phyloP scores from a whole-genome alignment of 2,113 vertebrate species.

The Leptodactylus fuscus region DNA sequence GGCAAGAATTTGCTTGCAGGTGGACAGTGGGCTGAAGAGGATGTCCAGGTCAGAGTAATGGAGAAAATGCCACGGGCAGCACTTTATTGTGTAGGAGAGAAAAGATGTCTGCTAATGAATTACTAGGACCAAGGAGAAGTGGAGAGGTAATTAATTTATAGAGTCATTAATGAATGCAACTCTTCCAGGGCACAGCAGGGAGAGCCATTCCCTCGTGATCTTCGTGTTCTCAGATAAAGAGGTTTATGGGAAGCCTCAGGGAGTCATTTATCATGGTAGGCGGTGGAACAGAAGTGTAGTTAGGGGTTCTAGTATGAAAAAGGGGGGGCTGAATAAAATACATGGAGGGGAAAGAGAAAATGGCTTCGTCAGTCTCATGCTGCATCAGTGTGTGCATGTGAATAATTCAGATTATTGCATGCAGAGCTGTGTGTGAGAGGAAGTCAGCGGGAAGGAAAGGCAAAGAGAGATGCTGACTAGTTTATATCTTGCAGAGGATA shows the following conservation, averaged over 20 bases:
- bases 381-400: constrained; percentile 38
- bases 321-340: background rate
- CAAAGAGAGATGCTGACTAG: background rate
- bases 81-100: constrained; percentile 18
- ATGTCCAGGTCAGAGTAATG: background rate
- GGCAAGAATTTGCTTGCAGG: constrained; percentile 20
- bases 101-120: constrained; percentile 34
- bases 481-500: constrained; percentile 22
- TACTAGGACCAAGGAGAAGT: background rate
- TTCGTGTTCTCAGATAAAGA: constrained; percentile 48
- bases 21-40: background rate
- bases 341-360: background rate
- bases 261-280: constrained; percentile 47
- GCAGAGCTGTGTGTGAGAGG: constrained; percentile 25
- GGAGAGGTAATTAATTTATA: constrained; percentile 54
- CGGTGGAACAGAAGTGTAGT: background rate
- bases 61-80: background rate
- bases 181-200: constrained; percentile 48
- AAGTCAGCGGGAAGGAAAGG: constrained; percentile 28
- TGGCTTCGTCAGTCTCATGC: background rate
- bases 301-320: background rate
- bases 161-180: constrained; percentile 45
- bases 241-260: constrained; percentile 44
- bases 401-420: constrained; percentile 42
- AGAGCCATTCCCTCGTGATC: constrained; percentile 44